A percentile compares a stretch with the other conserved stretches of the same genome.
These are phyloP conservation scores for Ptychoptera contaminata DNA, from an alignment of 2,888 invertebrate genomes.

Conservation along the genomic window DNA sequence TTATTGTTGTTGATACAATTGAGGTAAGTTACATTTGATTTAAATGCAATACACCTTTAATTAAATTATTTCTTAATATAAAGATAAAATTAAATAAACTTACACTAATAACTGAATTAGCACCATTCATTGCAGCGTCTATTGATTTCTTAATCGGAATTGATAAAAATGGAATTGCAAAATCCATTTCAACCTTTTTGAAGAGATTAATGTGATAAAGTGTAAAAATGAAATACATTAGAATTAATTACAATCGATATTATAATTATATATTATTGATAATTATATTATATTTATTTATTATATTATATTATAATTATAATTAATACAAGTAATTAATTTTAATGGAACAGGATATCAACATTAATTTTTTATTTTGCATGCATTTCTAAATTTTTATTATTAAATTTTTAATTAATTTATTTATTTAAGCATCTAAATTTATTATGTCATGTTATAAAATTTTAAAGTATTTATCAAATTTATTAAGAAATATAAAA, in stretches of 20 bases:
- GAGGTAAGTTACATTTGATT: background rate
- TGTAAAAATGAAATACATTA: background rate
- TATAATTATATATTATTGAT: background rate
- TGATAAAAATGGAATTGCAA: constrained; percentile 7
- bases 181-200: constrained; percentile 6
- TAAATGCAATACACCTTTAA: background rate
- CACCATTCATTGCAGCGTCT: background rate
- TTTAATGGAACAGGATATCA: too few species aligned
- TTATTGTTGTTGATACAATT: background rate
- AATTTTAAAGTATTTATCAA: background rate
- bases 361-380: background rate
- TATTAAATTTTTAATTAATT: background rate
- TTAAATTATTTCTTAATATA: too few species aligned
- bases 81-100: too few species aligned
- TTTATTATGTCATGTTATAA: background rate
- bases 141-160: constrained; percentile 6
- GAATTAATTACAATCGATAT: background rate
- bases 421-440: background rate
- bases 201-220: background rate
- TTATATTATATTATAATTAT: too few species aligned
- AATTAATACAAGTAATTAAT: too few species aligned
- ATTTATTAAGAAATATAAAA: background rate
- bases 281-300: too few species aligned
- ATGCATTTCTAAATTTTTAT: background rate
- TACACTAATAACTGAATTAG: too few species aligned